These are phyloP conservation scores for Drosophila lini DNA, from an alignment of 1,140 invertebrate species.

Conservation along the genomic window DNA sequence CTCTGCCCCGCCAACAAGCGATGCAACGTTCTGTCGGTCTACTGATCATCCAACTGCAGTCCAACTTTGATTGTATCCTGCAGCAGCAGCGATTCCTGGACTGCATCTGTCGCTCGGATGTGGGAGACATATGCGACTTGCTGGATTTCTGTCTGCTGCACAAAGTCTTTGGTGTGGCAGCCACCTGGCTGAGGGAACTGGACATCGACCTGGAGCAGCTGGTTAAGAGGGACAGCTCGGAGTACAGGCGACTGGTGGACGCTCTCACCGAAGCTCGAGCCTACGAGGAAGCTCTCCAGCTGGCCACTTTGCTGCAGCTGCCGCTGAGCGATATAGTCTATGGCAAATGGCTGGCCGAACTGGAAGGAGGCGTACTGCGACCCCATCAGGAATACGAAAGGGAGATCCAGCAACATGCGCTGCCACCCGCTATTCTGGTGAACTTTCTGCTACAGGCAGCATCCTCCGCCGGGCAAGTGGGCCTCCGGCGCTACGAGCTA, in stretches of 20 bases:
- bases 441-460: constrained; percentile 77
- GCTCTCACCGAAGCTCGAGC: constrained; percentile 62
- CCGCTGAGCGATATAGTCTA: constrained; percentile 79
- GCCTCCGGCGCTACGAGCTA: constrained; percentile 59
- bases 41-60: constrained; percentile 65
- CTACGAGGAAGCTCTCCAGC: constrained; percentile 73
- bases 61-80: constrained; percentile 67
- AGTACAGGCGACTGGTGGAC: constrained; percentile 64
- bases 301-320: constrained; percentile 69
- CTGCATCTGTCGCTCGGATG: constrained; percentile 75
- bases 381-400: constrained; percentile 65
- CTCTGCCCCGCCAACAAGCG: constrained; percentile 45
- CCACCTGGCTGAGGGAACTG: constrained; percentile 48
- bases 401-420: constrained; percentile 65
- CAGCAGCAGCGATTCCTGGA: constrained; percentile 73
- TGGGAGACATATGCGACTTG: constrained; percentile 76
- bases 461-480: constrained; percentile 5
- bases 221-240: constrained; percentile 46
- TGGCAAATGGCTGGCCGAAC: constrained; percentile 72
- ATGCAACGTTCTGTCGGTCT: constrained; percentile 71
- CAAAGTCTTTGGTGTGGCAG: constrained; percentile 65
- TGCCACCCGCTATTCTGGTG: constrained; percentile 73
- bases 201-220: constrained; percentile 64
- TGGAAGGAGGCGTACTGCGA: constrained; percentile 52
- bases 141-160: constrained; percentile 77